Conservation (phyloP, 2,113 vertebrate species). For the Solenodon paradoxus region DNA sequence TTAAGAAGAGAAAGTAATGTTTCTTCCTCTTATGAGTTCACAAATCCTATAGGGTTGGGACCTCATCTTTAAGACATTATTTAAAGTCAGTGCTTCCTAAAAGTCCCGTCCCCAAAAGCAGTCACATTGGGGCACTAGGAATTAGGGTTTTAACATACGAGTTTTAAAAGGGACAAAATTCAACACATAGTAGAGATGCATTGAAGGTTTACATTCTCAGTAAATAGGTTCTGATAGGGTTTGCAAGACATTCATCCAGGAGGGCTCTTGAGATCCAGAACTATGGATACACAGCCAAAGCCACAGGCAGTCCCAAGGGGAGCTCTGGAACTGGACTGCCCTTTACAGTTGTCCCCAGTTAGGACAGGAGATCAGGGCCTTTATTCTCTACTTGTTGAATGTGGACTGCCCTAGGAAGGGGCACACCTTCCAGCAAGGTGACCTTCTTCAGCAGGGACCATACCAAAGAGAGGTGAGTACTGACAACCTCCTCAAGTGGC, state of each 20-base stretch:
- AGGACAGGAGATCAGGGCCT: neutral
- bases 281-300: too few relatives aligned
- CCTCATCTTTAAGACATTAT: neutral
- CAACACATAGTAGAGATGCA: neutral
- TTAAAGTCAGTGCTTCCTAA: neutral
- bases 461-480: neutral
- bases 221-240: neutral
- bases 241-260: neutral
- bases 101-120: neutral
- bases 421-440: neutral
- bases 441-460: neutral
- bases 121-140: too few relatives aligned
- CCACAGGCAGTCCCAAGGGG: neutral
- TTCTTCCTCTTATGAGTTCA: neutral
- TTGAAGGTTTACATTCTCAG: neutral
- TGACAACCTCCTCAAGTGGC: neutral
- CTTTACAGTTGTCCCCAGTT: neutral
- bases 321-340: neutral
- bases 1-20: neutral
- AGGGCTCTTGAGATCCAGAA: neutral
- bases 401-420: neutral
- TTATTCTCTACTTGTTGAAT: neutral
- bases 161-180: neutral
- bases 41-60: neutral
- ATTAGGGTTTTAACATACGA: neutral